Conservation (phyloP, 2,113 vertebrate species). For the human (Homo sapiens) region DNA sequence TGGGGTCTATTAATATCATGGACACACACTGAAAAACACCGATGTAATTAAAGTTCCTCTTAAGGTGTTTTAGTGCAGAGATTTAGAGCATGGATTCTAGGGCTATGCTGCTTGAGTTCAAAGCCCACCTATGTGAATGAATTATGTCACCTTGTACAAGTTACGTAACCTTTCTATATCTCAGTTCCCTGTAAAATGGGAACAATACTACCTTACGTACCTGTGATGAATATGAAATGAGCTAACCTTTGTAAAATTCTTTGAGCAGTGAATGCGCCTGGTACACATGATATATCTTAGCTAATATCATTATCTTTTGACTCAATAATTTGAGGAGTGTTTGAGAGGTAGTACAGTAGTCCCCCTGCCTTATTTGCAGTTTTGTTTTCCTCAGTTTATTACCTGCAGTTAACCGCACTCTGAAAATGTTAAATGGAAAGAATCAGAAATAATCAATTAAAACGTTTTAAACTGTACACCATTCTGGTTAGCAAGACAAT, state of each 20-base stretch:
- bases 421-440: background rate
- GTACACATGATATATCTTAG: background rate
- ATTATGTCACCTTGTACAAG: background rate
- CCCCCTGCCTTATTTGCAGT: background rate
- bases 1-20: background rate
- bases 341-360: background rate
- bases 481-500: background rate
- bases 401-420: background rate
- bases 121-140: background rate
- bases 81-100: background rate
- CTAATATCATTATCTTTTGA: background rate
- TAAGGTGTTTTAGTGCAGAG: background rate
- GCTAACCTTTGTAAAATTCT: background rate
- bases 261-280: background rate
- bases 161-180: background rate
- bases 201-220: background rate
- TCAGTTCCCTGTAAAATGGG: background rate
- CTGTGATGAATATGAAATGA: constrained; percentile 7
- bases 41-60: background rate
- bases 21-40: background rate
- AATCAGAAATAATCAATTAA: background rate
- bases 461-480: background rate
- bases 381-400: background rate
- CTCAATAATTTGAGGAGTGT: background rate
- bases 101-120: background rate